Evolutionary conservation across 2,113 vertebrate genomes (phyloP).

Genomic region (Cavia porcellus): DNA sequence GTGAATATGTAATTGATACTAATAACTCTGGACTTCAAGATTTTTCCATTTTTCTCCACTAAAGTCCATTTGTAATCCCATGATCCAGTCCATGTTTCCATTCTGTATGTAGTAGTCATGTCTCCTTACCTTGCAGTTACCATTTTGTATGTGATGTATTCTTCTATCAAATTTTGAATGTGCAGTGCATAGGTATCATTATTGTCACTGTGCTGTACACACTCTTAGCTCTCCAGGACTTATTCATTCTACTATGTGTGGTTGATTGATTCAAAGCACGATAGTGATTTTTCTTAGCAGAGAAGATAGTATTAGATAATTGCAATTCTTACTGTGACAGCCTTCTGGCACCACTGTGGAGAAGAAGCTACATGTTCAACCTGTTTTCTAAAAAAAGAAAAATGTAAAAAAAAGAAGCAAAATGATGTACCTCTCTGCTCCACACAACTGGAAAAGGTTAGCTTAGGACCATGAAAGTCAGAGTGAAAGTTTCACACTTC

Average conservation of each 20-base stretch:
- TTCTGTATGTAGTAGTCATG: not conserved
- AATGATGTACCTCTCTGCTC: not conserved
- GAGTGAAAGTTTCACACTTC: constrained; percentile 45
- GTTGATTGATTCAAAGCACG: not conserved
- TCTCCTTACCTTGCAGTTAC: not conserved
- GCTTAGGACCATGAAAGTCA: constrained; percentile 40
- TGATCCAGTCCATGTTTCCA: not conserved
- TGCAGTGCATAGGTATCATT: not conserved
- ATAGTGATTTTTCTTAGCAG: not conserved
- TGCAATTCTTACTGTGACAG: not conserved
- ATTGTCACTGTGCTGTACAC: not conserved
- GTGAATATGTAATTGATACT: constrained; percentile 4
- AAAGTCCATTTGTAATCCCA: not conserved
- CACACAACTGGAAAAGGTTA: constrained; percentile 36
- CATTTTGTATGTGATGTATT: not conserved
- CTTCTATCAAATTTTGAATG: not conserved
- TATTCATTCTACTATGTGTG: not conserved
- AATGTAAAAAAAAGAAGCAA: not conserved
- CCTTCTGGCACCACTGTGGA: constrained; percentile 10
- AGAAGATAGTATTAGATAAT: not conserved
- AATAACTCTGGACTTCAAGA: not conserved
- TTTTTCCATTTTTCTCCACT: not conserved
- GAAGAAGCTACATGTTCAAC: constrained; percentile 11
- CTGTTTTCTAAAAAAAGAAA: constrained; percentile 46
- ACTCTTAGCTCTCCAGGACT: not conserved